A percentile compares a stretch with the other conserved stretches of the same genome.
phyloP scores from a whole-genome alignment of 2,888 invertebrate genomes.

The Drosophila atroscutellata region DNA sequence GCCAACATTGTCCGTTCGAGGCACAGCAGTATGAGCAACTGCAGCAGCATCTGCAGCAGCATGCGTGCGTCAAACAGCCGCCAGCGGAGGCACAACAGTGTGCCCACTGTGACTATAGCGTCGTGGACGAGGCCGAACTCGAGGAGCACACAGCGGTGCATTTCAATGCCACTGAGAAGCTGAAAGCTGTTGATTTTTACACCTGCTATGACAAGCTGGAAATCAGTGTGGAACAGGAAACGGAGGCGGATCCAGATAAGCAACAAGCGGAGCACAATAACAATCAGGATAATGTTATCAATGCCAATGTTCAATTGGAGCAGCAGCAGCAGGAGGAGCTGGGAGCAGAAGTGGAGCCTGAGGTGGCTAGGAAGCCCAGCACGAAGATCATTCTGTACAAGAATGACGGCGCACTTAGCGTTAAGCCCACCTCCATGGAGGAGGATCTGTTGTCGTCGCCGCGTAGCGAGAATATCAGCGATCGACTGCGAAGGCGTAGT shows the following conservation, averaged over 20 bases:
- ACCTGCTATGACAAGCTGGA: conserved; percentile 84
- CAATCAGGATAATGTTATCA: conserved; percentile 79
- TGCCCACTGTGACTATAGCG: conserved; percentile 93
- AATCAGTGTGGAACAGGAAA: conserved; percentile 75
- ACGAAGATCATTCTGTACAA: conserved; percentile 82
- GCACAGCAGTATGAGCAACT: conserved; percentile 90
- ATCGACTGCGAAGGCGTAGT: conserved; percentile 82
- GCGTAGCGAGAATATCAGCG: conserved; percentile 79
- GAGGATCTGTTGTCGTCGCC: conserved; percentile 29
- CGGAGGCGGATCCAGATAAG: conserved; percentile 34
- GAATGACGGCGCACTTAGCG: conserved; percentile 78
- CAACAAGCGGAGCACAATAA: conserved; percentile 74
- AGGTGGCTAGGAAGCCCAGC: conserved; percentile 54
- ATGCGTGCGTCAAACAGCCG: conserved; percentile 87
- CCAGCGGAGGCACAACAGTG: conserved; percentile 88
- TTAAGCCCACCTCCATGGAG: conserved; percentile 64
- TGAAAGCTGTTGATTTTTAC: conserved; percentile 83
- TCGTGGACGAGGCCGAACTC: conserved; percentile 90
- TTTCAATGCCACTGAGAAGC: conserved; percentile 86
- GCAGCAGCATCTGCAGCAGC: conserved; percentile 91
- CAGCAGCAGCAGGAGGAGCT: conserved; percentile 8
- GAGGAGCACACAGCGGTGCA: conserved; percentile 93
- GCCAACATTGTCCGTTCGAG: conserved; percentile 92
- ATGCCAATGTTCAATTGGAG: conserved; percentile 72
- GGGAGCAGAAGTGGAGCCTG: conserved; percentile 12